Base-by-base conservation (phyloP, 2,888 invertebrate species). In the Eupeodes latifasciatus region DNA sequence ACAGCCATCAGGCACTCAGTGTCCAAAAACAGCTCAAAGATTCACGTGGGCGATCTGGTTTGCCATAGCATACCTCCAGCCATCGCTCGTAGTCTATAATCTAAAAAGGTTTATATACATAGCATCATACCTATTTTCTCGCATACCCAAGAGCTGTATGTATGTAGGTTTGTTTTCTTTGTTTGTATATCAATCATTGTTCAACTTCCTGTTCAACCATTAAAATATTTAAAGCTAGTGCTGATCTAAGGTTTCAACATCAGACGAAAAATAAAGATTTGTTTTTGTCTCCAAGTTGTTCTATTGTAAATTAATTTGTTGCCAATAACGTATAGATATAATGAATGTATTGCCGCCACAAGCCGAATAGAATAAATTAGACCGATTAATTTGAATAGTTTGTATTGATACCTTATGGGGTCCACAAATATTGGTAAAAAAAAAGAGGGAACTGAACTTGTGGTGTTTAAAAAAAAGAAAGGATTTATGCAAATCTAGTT, bases 21-120 rank as follows among this genome's bases (percentile, higher is more conserved):
- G 77, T 87, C 80, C 84, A 87, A 81, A 84, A 74, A 81, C 53
- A 61, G 16, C 66, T 55, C 14, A 34, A 69, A 62, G 47, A 55
- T 16, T 40, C 69, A 67, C 55, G 86, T 86, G 83, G 83, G 86
- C 83, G 86, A 83, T 75, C 86, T 64, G 62, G 86, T 82, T 86
- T 78, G 14, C 16, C 27, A 2, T 40, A 7, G 40, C 40, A 11
- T 19, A 34, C 47, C 27, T 27, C 27, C 27, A 44, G 44, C 12
- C 7, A 9, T 27, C 27, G 27, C 34, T 4, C 19, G n/a, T n/a
- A 53, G 27, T 71, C 16, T 57, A 36, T 59, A 27, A 64, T n/a
- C 49, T 51, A 34, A 66, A 47, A 19, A 7, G 51, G n/a, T 53
- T 36, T 16, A 16, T 19, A 55, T 10, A 69, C 19, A 49, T 16